A percentile compares a stretch with the other conserved stretches of the same genome.
Evolutionary conservation across 2,888 invertebrate species (phyloP).

Genomic region (Brachylomia viminalis): DNA sequence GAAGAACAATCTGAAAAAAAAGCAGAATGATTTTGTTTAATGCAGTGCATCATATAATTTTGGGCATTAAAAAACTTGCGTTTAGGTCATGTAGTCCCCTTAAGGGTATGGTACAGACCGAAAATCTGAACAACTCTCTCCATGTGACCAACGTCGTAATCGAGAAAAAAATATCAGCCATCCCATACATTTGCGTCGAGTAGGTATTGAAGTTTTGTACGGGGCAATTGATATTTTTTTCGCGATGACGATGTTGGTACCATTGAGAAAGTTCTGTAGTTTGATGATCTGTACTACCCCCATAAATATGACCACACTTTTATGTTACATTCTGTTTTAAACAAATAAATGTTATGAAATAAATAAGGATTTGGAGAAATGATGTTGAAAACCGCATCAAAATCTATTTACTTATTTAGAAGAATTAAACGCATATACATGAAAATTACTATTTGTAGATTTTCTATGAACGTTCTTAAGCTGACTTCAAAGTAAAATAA

Average conservation of each 20-base stretch:
- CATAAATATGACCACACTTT: background rate
- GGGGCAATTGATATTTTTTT: background rate
- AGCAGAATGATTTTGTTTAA: too few species aligned
- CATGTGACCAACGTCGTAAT: background rate
- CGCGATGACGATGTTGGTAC: too few species aligned
- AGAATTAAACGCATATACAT: background rate
- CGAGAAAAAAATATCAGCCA: background rate
- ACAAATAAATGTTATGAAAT: background rate
- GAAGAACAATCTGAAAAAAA: too few species aligned
- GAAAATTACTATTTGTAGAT: background rate
- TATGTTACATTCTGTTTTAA: background rate
- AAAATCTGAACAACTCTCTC: background rate
- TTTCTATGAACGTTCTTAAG: background rate
- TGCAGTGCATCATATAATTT: too few species aligned
- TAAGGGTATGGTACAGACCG: too few species aligned
- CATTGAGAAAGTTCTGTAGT: too few species aligned
- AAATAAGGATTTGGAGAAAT: background rate
- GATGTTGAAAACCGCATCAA: background rate
- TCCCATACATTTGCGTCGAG: background rate
- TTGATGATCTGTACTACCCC: too few species aligned
- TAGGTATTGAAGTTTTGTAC: too few species aligned
- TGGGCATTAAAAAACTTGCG: too few species aligned
- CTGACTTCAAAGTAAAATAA: slow-evolving; percentile 8
- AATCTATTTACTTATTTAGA: background rate
- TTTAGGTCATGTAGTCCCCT: too few species aligned